Conservation (phyloP, 2,888 invertebrate species). For the Pedicia rivosa region DNA sequence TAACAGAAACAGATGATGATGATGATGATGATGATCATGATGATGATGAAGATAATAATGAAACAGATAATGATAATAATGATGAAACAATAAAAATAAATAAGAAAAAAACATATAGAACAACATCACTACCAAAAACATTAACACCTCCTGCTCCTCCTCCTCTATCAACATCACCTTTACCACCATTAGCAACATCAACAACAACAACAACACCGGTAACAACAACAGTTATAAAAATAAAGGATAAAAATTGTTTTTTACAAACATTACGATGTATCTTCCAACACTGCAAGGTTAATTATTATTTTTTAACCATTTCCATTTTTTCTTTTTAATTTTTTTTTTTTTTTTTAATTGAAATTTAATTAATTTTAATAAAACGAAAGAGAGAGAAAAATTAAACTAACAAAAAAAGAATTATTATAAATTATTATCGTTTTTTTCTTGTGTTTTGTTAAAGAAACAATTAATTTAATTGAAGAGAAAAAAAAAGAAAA, state of each 20-base stretch:
- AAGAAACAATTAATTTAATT: too few relatives aligned
- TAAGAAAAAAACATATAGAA: background rate
- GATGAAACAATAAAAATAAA: slow-evolving; percentile 3
- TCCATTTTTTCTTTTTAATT: too few relatives aligned
- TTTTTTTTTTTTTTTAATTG: too few relatives aligned
- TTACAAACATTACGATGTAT: slow-evolving; percentile 20
- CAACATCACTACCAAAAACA: slow-evolving; percentile 1
- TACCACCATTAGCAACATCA: slow-evolving; percentile 1
- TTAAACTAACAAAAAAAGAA: too few relatives aligned
- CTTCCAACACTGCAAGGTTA: slow-evolving; percentile 19
- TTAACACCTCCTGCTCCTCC: background rate
- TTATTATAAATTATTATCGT: too few relatives aligned
- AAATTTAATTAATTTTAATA: too few relatives aligned
- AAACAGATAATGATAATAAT: background rate
- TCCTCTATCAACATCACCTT: slow-evolving; percentile 1
- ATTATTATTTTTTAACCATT: background rate
- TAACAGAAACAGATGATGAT: too few relatives aligned
- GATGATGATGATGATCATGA: too few relatives aligned
- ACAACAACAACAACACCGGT: slow-evolving; percentile 18
- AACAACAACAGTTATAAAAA: slow-evolving; percentile 21
- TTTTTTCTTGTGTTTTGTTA: too few relatives aligned
- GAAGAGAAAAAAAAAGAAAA: too few relatives aligned
- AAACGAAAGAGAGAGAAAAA: too few relatives aligned
- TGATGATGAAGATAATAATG: too few relatives aligned
- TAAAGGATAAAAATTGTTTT: slow-evolving; percentile 21